A percentile compares a stretch with the other conserved stretches of the same genome.
These are phyloP conservation scores for Remorina albescens DNA, from an alignment of 2,797 vertebrate genomes.

Conservation along the genomic window DNA sequence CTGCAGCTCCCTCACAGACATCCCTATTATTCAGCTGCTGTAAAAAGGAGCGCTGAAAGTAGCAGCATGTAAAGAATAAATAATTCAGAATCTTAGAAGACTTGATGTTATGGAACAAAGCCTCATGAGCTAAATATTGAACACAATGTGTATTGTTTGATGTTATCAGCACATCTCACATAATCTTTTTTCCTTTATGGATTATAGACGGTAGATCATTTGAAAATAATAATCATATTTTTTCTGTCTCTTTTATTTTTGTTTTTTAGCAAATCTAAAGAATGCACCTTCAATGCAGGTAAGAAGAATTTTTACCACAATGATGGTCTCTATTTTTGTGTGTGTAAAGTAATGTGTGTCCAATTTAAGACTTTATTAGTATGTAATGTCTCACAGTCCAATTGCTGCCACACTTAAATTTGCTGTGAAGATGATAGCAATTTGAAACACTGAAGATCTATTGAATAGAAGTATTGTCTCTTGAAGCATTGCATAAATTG, in stretches of 20 bases:
- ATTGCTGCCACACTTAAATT: slow-evolving; percentile 20
- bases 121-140: not conserved
- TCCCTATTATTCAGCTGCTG: not conserved
- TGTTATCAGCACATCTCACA: not conserved
- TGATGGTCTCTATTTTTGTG: not conserved
- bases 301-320: slow-evolving; percentile 43
- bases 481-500: not conserved
- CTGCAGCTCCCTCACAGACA: not conserved
- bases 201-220: not conserved
- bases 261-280: slow-evolving; percentile 90
- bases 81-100: slow-evolving; percentile 27
- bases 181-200: not conserved
- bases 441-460: not conserved
- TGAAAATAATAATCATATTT: not conserved
- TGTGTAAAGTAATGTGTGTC: not conserved
- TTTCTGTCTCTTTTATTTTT: not conserved
- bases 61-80: slow-evolving; percentile 19
- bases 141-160: not conserved
- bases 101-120: slow-evolving; percentile 9
- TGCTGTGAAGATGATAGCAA: slow-evolving; percentile 11
- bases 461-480: not conserved
- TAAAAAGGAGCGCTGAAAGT: not conserved
- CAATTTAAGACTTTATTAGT: not conserved
- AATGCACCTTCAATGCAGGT: slow-evolving; percentile 90
- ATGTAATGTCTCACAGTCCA: not conserved